A percentile compares a stretch with the other conserved stretches of the same genome.
Conservation (phyloP, 2,797 vertebrate species). For the Falco biarmicus region DNA sequence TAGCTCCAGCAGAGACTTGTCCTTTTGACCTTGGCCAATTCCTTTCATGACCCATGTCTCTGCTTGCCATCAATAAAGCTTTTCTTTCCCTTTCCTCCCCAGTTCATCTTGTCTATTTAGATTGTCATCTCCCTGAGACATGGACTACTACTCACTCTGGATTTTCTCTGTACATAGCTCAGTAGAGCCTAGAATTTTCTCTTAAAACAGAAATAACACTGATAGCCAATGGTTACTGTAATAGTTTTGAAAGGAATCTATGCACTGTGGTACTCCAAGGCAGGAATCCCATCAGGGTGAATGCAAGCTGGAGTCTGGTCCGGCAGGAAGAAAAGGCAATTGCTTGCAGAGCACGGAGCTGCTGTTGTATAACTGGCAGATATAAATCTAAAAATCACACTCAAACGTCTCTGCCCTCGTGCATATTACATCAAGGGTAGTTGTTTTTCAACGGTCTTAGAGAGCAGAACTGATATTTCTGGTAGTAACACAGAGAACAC, state of each 20-base stretch:
- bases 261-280: background rate
- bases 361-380: background rate
- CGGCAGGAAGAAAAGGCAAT: background rate
- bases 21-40: background rate
- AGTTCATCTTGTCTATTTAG: background rate
- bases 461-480: background rate
- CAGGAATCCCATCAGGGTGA: background rate
- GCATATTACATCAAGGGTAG: background rate
- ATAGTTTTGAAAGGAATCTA: background rate
- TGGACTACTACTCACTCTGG: background rate
- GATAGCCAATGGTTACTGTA: background rate
- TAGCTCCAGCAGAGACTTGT: background rate
- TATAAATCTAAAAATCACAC: background rate
- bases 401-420: background rate
- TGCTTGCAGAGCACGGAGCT: background rate
- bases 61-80: background rate
- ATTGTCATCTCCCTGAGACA: background rate
- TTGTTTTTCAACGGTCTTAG: background rate
- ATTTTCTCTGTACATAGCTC: background rate
- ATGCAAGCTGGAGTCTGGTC: background rate
- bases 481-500: background rate
- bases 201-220: background rate
- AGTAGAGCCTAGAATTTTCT: background rate
- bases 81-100: background rate
- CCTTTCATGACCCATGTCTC: background rate